Evolutionary conservation across 2,888 invertebrate species (phyloP).

Genomic region (Thecophora atra): DNA sequence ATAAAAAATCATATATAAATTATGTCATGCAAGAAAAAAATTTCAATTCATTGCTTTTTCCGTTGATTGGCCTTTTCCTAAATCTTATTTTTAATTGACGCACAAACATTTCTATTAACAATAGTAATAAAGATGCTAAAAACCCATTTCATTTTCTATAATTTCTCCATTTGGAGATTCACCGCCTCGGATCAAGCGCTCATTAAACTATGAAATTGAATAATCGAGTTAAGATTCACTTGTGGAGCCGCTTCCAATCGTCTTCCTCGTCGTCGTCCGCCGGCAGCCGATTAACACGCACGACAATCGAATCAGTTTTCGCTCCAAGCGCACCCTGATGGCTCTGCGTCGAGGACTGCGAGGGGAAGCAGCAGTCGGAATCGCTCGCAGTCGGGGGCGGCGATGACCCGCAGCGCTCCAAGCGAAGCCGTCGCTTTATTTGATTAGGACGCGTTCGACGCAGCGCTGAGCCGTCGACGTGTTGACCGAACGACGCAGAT

Average conservation of each 20-base stretch:
- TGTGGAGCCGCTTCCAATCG: neutral
- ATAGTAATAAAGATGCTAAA: too few relatives aligned
- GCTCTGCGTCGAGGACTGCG: slow-evolving; percentile 6
- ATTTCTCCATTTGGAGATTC: neutral
- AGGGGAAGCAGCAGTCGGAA: slow-evolving; percentile 24
- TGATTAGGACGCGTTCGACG: slow-evolving; percentile 49
- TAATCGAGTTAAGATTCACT: slow-evolving; percentile 21
- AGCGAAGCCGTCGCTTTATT: slow-evolving; percentile 55
- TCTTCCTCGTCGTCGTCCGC: neutral
- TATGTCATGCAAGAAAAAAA: too few relatives aligned
- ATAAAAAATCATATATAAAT: too few relatives aligned
- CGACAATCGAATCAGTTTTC: too few relatives aligned
- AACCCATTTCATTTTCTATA: too few relatives aligned
- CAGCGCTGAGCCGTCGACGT: neutral
- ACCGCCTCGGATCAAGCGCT: slow-evolving; percentile 26
- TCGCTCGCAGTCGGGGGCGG: slow-evolving; percentile 58
- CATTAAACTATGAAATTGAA: slow-evolving; percentile 30
- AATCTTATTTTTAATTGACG: too few relatives aligned
- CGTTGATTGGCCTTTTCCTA: too few relatives aligned
- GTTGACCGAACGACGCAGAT: neutral
- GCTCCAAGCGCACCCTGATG: neutral
- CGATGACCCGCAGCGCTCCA: slow-evolving; percentile 60
- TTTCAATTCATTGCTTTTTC: too few relatives aligned
- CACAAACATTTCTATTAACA: too few relatives aligned
- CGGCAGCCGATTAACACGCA: neutral